A percentile compares a stretch with the other conserved stretches of the same genome.
These are phyloP conservation scores for Barypeithes pellucidus DNA, from an alignment of 2,888 invertebrate species.

Conservation along the genomic window DNA sequence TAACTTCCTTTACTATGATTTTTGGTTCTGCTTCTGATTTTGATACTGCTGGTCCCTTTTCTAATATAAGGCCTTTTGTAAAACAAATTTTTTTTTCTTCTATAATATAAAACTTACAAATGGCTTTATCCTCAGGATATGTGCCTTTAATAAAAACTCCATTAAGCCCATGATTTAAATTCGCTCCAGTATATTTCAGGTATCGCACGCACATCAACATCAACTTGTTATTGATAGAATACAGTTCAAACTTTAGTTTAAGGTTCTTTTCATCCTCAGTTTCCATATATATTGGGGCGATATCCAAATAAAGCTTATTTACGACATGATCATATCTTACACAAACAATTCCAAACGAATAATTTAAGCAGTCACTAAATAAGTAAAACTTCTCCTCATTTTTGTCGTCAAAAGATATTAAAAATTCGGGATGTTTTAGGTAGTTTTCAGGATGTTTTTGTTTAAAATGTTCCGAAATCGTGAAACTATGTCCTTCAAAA, in stretches of 20 bases:
- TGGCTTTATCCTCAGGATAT: neutral
- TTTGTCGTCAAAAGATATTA: conserved; percentile 1
- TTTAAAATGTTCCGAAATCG: conserved; percentile 6
- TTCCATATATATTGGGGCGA: neutral
- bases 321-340: conserved; percentile 4
- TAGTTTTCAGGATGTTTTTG: neutral
- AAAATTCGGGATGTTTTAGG: neutral
- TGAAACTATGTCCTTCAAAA: neutral
- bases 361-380: neutral
- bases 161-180: neutral
- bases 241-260: neutral
- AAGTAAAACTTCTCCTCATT: conserved; percentile 11
- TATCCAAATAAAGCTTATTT: neutral
- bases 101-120: conserved; percentile 9
- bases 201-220: neutral
- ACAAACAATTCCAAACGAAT: neutral
- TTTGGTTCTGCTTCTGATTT: too few species aligned
- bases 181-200: neutral
- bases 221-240: neutral
- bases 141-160: neutral
- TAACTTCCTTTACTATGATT: neutral
- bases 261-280: neutral
- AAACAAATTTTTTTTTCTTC: conserved; percentile 1
- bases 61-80: neutral
- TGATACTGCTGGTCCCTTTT: too few species aligned